Evolutionary conservation across 2,113 vertebrate species (phyloP).

Genomic region (Excalfactoria chinensis): DNA sequence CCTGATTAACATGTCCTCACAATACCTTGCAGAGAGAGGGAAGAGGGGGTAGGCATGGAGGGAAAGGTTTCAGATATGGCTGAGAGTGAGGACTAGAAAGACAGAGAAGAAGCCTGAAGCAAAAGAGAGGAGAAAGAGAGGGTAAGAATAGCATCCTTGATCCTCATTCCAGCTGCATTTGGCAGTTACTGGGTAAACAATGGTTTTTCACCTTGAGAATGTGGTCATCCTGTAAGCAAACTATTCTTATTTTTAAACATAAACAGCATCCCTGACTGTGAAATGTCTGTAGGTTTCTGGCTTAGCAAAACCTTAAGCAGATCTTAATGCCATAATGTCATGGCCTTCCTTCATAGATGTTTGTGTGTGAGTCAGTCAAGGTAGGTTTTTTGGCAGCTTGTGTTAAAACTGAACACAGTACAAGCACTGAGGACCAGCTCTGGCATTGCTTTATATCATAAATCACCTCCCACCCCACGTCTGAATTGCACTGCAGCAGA

Average conservation of each 20-base stretch:
- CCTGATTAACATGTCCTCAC: not conserved
- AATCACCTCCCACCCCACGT: not conserved
- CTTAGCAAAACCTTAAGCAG: not conserved
- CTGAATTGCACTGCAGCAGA: not conserved
- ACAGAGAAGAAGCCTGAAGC: not conserved
- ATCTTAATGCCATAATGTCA: not conserved
- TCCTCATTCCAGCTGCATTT: not conserved
- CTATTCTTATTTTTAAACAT: not conserved
- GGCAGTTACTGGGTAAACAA: rapidly evolving
- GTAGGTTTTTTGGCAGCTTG: not conserved
- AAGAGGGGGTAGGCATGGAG: not conserved
- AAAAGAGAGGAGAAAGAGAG: not conserved
- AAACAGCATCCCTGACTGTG: not conserved
- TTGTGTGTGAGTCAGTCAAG: not conserved
- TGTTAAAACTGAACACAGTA: not conserved
- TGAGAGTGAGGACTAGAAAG: not conserved
- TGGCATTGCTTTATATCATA: not conserved
- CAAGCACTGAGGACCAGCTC: not conserved
- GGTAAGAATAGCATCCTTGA: not conserved
- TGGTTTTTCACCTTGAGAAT: not conserved
- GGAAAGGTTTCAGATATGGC: not conserved
- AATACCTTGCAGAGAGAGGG: not conserved
- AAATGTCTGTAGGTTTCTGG: not conserved
- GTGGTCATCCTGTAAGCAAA: not conserved
- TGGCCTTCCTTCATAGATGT: not conserved